Conservation (phyloP, 2,113 vertebrate species). For the Dicerorhinus sumatrensis region DNA sequence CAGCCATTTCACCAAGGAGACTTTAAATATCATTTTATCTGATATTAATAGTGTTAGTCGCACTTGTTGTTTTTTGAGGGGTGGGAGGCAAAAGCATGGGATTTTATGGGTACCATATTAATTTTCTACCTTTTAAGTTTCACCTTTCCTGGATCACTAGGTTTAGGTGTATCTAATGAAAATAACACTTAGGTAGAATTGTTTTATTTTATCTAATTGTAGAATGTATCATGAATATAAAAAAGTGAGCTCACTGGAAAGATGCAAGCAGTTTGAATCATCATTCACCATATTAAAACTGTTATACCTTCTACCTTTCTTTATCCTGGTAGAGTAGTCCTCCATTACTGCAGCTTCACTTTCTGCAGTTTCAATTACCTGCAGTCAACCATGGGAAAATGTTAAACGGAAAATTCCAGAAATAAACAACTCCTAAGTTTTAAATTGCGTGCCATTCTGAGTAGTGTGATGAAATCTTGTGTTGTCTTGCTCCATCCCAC, state of each 20-base stretch:
- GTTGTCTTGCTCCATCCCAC: no score
- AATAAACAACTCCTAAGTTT: no score
- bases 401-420: no score
- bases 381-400: no score
- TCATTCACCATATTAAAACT: not conserved
- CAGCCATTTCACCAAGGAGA: not conserved
- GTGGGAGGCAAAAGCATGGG: not conserved
- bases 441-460: no score
- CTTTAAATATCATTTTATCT: not conserved
- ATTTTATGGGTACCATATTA: not conserved
- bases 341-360: no score
- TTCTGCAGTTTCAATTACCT: no score
- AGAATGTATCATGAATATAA: not conserved
- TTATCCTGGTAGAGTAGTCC: not conserved
- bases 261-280: not conserved
- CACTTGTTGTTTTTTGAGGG: not conserved
- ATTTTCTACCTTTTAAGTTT: slow-evolving; percentile 22
- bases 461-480: no score
- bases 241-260: not conserved
- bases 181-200: not conserved
- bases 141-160: not conserved
- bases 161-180: not conserved
- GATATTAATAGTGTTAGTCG: not conserved
- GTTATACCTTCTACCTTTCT: not conserved
- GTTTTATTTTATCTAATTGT: not conserved